Evolutionary conservation across 2,888 invertebrate genomes (phyloP), one percentile per base, ranked within the genome.

Genomic region (Caenorhabditis angaria): DNA sequence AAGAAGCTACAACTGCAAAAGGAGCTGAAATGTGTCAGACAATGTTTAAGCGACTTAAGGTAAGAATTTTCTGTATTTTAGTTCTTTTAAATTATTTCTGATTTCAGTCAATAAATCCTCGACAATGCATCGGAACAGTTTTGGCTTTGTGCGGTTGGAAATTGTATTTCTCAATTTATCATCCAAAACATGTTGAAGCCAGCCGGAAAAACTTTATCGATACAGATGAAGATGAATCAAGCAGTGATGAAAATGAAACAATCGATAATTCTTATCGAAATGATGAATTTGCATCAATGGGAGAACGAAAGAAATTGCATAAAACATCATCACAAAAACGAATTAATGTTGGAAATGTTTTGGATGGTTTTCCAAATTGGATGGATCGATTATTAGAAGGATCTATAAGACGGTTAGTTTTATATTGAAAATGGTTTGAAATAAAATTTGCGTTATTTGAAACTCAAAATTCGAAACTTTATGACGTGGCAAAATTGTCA

Each of bases 121-220:
- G 94, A 83, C 97, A 97, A 90, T 97, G 97, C 88, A 93, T 97
- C 53, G 97, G 97, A 27, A 95, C 95, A 4, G 97, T 99, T 69
- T 90, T 99, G 56, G 93, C 96, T 1, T 90, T 99, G 76, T 97
- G 97, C 90, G 97, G 97, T 27, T 94, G 95, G 90, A 91, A 97
- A 76, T 94, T 95, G 90, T 97, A 97, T 90, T 97, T 95, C 90
- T 97, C 95, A 89, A 95, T 99, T 91, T 99, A 96, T 90, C 97
- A 99, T 90, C 94, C 94, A 66, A 95, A 94, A 89, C 95, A 95
- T 89, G 93, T 71, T n/a, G 74, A 76, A n/a, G n/a, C 70, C 18
- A 77, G 73, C 48, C 61, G 73, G 3, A 61, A 65, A 0, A 65
- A 68, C 35, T 69, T 73, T 41, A 62, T 69, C 24, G 73, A 66